These are phyloP conservation scores for Tipula helvola DNA, from an alignment of 2,888 invertebrate species.

Conservation along the genomic window DNA sequence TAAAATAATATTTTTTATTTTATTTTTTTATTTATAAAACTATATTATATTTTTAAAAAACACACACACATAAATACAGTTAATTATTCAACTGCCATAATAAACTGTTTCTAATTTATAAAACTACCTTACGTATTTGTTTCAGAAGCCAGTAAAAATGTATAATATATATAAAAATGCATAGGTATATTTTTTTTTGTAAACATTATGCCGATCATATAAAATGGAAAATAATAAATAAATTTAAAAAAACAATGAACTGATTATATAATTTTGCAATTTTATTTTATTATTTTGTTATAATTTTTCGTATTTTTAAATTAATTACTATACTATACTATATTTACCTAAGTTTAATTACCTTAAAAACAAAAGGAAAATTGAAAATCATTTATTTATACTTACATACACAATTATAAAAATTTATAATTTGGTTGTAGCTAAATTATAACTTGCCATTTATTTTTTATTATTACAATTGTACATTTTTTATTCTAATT, in stretches of 20 bases:
- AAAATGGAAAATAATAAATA: neutral
- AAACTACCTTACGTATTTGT: neutral
- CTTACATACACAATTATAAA: neutral
- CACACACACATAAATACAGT: neutral
- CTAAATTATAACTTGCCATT: constrained; percentile 9
- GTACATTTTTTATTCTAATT: neutral
- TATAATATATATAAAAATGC: neutral
- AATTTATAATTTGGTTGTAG: neutral
- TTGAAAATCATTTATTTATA: neutral
- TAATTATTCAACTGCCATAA: neutral
- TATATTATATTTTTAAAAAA: neutral
- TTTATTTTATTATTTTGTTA: neutral
- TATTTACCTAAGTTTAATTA: neutral
- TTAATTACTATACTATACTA: neutral
- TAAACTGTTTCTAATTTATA: neutral
- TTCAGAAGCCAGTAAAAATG: neutral
- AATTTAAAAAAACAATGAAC: neutral
- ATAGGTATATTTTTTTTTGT: neutral
- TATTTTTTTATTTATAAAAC: neutral
- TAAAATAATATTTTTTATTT: constrained; percentile 19
- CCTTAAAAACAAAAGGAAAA: neutral
- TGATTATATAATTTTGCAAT: constrained; percentile 4
- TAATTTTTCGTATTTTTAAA: neutral
- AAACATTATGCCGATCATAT: neutral
- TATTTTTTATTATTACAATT: neutral